Evolutionary conservation across 92 coral and sea anemone genomes (phyloP), one percentile per base, ranked within the genome.

Genomic region (Zoanthus solanderi): DNA sequence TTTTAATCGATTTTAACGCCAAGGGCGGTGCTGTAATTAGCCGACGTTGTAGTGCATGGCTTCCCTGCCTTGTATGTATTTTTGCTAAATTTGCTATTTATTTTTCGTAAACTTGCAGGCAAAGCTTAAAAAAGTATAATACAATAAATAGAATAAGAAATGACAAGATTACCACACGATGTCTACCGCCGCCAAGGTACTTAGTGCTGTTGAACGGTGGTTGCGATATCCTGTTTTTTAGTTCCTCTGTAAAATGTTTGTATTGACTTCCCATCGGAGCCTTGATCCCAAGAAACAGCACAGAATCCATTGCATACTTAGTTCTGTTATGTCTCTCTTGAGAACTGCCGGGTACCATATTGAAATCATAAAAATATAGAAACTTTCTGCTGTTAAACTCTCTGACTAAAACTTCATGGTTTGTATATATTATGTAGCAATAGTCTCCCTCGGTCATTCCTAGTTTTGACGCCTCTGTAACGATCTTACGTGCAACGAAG

Each of bases 371-470:
- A 58, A 87, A 94, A 88, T 92, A 93, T 12, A 93, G 65, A 68
- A 90, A 93, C 7, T 44, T 30, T 14, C 81, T 7, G 0, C 0
- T 29, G 2, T n/a, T 31, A 31, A 30, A 78, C 14, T 73, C 31
- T 6, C 9, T 8, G 4, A 78, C 85, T 14, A 12, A 7, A 17
- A 1, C 42, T 60, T 91, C 95, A 75, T 84, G 29, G 16, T 95
- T 84, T 30, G 86, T 88, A 76, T 95, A 93, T 17, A 89, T 31
- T 29, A 96, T 91, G 83, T 93, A 92, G 37, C 84, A 96, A 67
- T 83, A 95, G 1, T 95, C 94, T 4, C 96, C 97, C 42, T 87
- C 80, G 32, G 93, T 84, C 92, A 96, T 89, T 68, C 83, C 94
- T 53, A 90, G 92, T 83, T 91, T 44, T 1, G 78, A 54, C 14